Evolutionary conservation across 2,888 invertebrate species (phyloP), one percentile per base, ranked within the genome.

Genomic region (Furcula furcula): DNA sequence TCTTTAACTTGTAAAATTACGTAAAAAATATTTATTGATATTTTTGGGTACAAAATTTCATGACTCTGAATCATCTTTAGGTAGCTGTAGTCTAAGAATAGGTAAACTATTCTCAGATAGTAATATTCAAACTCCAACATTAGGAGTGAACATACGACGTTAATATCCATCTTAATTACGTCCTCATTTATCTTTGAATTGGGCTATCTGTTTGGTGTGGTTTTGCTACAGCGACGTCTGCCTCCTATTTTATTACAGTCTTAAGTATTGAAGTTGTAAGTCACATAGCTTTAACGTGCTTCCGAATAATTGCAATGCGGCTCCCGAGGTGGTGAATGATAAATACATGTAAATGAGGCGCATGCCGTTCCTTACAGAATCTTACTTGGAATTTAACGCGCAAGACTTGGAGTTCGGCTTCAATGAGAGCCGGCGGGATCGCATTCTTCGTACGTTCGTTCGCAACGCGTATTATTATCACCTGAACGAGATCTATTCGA

Each of bases 381-480:
- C 95, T 44, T 95, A 95, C 82, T 84, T 94, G 80, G 94, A 95
- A 83, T 90, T 95, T 71, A 94, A 93, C 83, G 94, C 94, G 43
- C 94, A 94, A 87, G 94, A 94, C 77, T 92, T 97, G 73, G 94
- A 97, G 90, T 95, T 95, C 74, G 98, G 98, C 46, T 94, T 98
- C 79, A 95, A 97, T 82, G 95, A 96, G 83, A 95, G 95, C 47
- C 90, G 95, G 40, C 90, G 96, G 44, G 96, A 97, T 82, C 92
- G 95, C 42, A 95, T 96, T 70, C 90, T 97, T 58, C 91, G 98
- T 85, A 97, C 97, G 29, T 95, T 96, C 81, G 97, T 98, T 46
- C 92, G 98, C 50, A 98, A 98, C 88, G 94, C 97, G 37, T 98
- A 96, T 85, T 94, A 95, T 73, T 98, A 95, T 86, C 98, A 98